Base-by-base conservation (phyloP, 2,888 invertebrate genomes). In the Lasioglossum leucozonium region DNA sequence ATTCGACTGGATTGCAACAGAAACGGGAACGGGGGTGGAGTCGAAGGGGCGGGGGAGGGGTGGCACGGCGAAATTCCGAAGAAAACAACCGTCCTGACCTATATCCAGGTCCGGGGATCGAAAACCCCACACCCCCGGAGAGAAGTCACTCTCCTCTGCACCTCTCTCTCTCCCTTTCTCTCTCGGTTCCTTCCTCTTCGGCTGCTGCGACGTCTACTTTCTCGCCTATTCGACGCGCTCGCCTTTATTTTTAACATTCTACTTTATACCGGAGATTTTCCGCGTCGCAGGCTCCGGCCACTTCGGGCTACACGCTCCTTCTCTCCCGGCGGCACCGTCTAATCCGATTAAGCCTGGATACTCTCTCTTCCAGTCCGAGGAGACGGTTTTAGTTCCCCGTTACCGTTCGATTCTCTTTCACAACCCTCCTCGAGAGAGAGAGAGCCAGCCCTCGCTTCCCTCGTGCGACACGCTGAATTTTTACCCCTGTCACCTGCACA, bases 51-150 rank as follows among this genome's bases (percentile, higher is more conserved):
- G 16, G 34, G 8, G 1, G 30, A 34, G 26, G 11, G 34, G 18
- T 34, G 42, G 44, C 13, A 42, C 30, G 37, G 72, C 26, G 26
- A 82, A 78, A 87, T 84, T 81, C 76, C 67, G 79, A 72, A 65
- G 87, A 87, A 87, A 87, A 84, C 87, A 87, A 84, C 74, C 82
- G 71, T 72, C 58, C 79, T 86, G 87, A 87, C 82, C 79, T 65
- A 83, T 86, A 85, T 87, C 82, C 82, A 77, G 34, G 30, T 72
- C 65, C 40, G 67, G 77, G 82, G 58, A 87, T 85, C 82, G 87
- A 77, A 87, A 85, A 85, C 75, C 80, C 22, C 51, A 51, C 51
- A 72, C 72, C 78, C 34, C 34, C 65, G 10, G 40, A 34, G 77
- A 55, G 65, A 74, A 78, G 69, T 51, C 51, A 51, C 22, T 51